Evolutionary conservation across 1,140 invertebrate genomes (phyloP), one percentile per base, ranked within the genome.

Genomic region (Augochlora pura): DNA sequence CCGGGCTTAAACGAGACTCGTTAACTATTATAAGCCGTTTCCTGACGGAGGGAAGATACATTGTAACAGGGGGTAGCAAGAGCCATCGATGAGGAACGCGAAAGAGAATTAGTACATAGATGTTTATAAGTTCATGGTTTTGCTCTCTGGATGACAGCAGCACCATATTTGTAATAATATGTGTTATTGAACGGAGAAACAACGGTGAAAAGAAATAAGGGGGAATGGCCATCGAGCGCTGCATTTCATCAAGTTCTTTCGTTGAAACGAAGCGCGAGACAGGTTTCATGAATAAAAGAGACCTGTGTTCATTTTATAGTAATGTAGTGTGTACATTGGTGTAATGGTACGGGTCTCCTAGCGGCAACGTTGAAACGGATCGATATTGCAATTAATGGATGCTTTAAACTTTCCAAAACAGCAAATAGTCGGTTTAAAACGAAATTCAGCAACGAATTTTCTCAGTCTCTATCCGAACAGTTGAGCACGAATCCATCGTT

Each of bases 311-410:
- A n/a, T 32, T 71, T 71, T 52, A 23, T 57, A 21, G 42, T 27
- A 63, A 52, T 32, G n/a, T 63, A 39, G 63, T 54, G 21, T 57
- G 67, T 32, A n/a, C 65, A 52, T 32, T 49, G 67, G 39, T 27
- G 63, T 42, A 54, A 71, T 71, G 38, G 0, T 4, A 14, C 49
- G 10, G 49, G 5, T 21, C 52, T 65, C 60, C 25, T 46, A 23
- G 69, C 49, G 32, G 72, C 60, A 77, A 72, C 77, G n/a, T n/a
- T 77, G 64, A 84, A 81, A 71, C 39, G 72, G 78, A 85, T 85
- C 82, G 83, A 85, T 85, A 60, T 14, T 32, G 32, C 32, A 32
- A 32, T 32, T 32, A 32, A 4, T 4, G 32, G 4, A 32, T 2
- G 32, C 32, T 32, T 32, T 32, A 4, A 4, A 32, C 32, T 32